phyloP scores from a whole-genome alignment of 2,113 vertebrate species.

The Hemiscyllium ocellatum region DNA sequence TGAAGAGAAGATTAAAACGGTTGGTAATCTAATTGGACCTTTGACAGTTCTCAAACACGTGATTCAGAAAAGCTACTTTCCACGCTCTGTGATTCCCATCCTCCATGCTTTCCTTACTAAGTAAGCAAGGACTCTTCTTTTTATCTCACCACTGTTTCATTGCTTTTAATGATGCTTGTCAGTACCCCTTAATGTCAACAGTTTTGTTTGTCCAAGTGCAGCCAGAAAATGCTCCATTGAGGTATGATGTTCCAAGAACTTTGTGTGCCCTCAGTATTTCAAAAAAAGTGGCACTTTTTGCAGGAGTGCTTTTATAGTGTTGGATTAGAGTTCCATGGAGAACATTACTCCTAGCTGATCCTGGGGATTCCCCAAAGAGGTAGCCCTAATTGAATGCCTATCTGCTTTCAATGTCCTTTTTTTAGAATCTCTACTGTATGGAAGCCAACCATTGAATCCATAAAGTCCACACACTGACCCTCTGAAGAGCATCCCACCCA shows the following conservation, averaged over 20 bases:
- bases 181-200: not conserved
- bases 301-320: not conserved
- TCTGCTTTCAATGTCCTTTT: not conserved
- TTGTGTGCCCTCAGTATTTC: not conserved
- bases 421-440: no score
- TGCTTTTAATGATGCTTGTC: not conserved
- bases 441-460: no score
- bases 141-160: not conserved
- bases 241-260: not conserved
- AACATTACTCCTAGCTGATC: not conserved
- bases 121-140: conserved; percentile 59
- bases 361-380: not conserved
- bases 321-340: not conserved
- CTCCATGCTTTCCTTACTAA: conserved; percentile 83
- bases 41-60: conserved; percentile 79
- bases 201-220: not conserved
- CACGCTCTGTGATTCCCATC: conserved; percentile 68
- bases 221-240: not conserved
- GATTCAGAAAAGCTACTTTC: conserved; percentile 90
- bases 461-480: no score
- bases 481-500: no score
- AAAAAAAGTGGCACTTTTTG: not conserved
- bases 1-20: conserved; percentile 83
- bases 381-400: not conserved
- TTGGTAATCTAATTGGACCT: conserved; percentile 75